Evolutionary conservation across 2,113 vertebrate genomes (phyloP).

Genomic region (Loxodonta africana): DNA sequence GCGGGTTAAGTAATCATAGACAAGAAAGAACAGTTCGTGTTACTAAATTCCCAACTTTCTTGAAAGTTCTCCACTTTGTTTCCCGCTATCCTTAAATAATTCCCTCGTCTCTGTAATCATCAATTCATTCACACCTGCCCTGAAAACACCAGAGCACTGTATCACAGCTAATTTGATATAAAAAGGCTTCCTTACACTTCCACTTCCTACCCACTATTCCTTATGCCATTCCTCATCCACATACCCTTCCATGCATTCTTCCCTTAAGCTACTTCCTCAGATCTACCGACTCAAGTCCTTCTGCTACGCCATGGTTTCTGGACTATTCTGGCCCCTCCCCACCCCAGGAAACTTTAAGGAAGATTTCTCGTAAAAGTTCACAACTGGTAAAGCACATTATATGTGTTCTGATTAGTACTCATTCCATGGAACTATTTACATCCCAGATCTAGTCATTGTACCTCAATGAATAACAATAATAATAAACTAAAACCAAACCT

Average conservation of each 20-base stretch:
- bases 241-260: not conserved
- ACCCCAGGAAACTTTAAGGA: not conserved
- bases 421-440: not conserved
- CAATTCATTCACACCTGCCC: too few species aligned
- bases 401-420: not conserved
- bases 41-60: not conserved
- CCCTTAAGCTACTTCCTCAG: not conserved
- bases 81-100: not conserved
- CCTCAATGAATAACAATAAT: not conserved
- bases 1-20: not conserved
- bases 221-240: not conserved
- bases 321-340: not conserved
- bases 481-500: not conserved
- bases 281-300: not conserved
- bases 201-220: not conserved
- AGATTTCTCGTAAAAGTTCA: not conserved
- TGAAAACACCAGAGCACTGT: rapidly evolving
- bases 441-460: not conserved
- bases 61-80: not conserved
- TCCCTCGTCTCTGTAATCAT: not conserved
- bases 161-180: not conserved
- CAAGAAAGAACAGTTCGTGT: not conserved
- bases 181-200: not conserved
- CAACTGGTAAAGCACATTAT: not conserved
- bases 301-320: not conserved